These are phyloP conservation scores for Pammene aurita DNA, from an alignment of 2,888 invertebrate genomes.

Conservation along the genomic window DNA sequence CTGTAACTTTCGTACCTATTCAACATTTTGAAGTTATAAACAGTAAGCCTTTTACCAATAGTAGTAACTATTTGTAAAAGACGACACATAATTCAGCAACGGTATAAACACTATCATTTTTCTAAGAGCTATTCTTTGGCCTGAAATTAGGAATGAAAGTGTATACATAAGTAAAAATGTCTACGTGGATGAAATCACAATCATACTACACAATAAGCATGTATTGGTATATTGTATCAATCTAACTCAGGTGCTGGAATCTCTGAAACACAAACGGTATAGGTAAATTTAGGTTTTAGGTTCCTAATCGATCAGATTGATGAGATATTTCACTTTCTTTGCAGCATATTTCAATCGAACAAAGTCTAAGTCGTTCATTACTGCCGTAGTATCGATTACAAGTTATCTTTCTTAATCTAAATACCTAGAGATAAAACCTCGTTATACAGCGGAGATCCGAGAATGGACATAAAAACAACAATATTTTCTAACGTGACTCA, in stretches of 20 bases:
- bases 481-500: constrained; percentile 34
- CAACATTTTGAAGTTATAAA: too few species aligned
- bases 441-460: constrained; percentile 22
- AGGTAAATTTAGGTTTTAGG: neutral
- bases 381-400: constrained; percentile 33
- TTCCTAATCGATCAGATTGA: neutral
- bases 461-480: constrained; percentile 27
- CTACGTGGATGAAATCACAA: too few species aligned
- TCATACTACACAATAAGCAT: too few species aligned
- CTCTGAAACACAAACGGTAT: neutral
- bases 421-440: constrained; percentile 29
- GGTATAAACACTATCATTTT: too few species aligned
- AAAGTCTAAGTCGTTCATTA: constrained; percentile 13
- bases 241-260: neutral
- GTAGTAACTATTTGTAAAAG: too few species aligned
- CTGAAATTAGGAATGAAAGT: too few species aligned
- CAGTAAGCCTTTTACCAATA: too few species aligned
- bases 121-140: too few species aligned
- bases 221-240: neutral
- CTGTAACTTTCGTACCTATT: too few species aligned
- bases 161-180: too few species aligned
- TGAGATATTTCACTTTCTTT: neutral
- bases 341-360: neutral
- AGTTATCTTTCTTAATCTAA: constrained; percentile 38
- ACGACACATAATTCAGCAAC: too few species aligned